Base-by-base conservation (phyloP, 2,797 vertebrate genomes). In the Alexandromys oeconomus region DNA sequence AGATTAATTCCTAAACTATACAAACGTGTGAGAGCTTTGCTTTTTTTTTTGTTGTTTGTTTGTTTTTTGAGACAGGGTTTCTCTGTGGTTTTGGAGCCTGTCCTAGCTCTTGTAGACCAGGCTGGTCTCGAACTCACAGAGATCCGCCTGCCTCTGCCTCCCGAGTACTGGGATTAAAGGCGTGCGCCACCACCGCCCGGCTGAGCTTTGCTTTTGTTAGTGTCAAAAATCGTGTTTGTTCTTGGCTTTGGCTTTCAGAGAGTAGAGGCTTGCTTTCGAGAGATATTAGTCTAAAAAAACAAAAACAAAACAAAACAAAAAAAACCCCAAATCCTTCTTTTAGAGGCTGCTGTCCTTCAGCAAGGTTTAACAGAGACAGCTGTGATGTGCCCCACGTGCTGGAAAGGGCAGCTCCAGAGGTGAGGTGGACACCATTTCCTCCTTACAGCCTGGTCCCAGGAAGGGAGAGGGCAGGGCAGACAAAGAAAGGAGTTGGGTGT, bases 181-280 rank as follows among this genome's bases (percentile, higher is more conserved):
- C 46, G 10, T 48, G 46, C 10, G 46, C 46, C 46, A 48, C 46
- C 46, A 48, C 10, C 2, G 46, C 46, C 46, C 46, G 10, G 10
- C 46, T 48, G 89, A 71, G 54, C 79, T 94, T 93, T 89, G 40
- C 86, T 91, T 92, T 93, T 61, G 67, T 90, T 73, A 73, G 69
- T 93, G 86, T 82, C 82, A 90, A 19, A 84, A 76, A 67, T 63
- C 2, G 74, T 54, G 17, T 82, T 96, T 61, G 92, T 46, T 25
- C 54, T 0, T 89, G 78, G 54, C 54, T 92, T 96, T 84, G 86
- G 34, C 69, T 87, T 84, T 86, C 46, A 13, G 43, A 27, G 17
- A 25, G 43, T 67, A 69, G 84, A 86, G 25, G 34, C 43, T 86
- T 0, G 46, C 46, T 93, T 74, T 67, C 63, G 37, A 91, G 82